A percentile compares a stretch with the other conserved stretches of the same genome.
These are phyloP conservation scores for Belonocnema kinseyi DNA, from an alignment of 1,140 invertebrate species.

Conservation along the genomic window DNA sequence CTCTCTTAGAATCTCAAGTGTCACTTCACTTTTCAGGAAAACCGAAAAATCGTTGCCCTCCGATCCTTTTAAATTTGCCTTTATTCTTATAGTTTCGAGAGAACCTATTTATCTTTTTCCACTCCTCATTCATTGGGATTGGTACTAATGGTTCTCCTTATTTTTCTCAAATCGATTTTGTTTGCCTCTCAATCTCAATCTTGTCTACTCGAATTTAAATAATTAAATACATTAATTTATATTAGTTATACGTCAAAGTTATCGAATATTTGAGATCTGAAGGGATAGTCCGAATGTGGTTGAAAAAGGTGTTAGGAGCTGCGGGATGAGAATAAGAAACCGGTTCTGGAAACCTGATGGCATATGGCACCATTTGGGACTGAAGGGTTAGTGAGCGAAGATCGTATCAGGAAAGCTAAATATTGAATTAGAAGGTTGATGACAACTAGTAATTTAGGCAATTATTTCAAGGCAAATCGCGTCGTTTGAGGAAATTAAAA, in stretches of 20 bases:
- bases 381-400: conserved; percentile 12
- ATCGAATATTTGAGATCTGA: not conserved
- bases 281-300: too few relatives aligned
- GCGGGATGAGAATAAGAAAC: not conserved
- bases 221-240: not conserved
- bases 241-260: not conserved
- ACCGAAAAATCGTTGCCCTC: not conserved
- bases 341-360: not conserved
- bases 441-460: conserved; percentile 10
- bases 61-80: not conserved
- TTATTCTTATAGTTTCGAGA: not conserved
- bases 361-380: conserved; percentile 3
- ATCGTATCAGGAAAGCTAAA: conserved; percentile 25
- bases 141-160: not conserved
- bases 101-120: conserved; percentile 11
- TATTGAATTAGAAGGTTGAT: conserved; percentile 6
- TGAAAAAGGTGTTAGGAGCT: conserved; percentile 2
- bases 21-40: conserved; percentile 21
- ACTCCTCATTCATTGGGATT: not conserved
- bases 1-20: conserved; percentile 18
- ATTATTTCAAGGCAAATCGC: conserved; percentile 17
- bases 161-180: too few relatives aligned
- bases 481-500: too few relatives aligned
- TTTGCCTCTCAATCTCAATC: not conserved
- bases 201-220: conserved; percentile 7